Conservation (phyloP, 2,797 vertebrate genomes). For the Ptychobarbus kaznakovi region DNA sequence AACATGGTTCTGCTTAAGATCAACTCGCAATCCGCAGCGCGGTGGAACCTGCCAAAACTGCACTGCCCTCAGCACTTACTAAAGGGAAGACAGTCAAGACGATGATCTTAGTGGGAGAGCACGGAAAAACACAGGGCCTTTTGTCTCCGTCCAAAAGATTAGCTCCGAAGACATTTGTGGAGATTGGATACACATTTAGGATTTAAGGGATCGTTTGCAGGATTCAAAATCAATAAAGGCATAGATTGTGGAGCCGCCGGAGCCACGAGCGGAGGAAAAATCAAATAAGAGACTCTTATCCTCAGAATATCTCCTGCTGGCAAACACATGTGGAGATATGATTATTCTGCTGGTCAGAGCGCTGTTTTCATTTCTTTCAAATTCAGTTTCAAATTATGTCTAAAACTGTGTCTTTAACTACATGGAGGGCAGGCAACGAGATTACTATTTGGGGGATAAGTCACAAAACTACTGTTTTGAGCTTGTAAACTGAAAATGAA, state of each 20-base stretch:
- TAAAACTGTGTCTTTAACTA: constrained; percentile 29
- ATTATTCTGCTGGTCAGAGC: constrained; percentile 54
- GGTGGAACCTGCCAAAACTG: constrained; percentile 54
- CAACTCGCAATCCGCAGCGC: constrained; percentile 61
- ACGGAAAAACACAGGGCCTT: constrained; percentile 60
- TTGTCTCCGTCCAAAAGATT: constrained; percentile 74
- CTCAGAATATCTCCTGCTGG: constrained; percentile 44
- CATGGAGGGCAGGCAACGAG: background rate
- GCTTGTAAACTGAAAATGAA: constrained; percentile 52
- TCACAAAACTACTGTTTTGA: constrained; percentile 1
- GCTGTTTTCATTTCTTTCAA: constrained; percentile 33
- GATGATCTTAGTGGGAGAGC: constrained; percentile 56
- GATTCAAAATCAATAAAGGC: constrained; percentile 75
- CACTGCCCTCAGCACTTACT: constrained; percentile 60
- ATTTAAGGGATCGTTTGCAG: constrained; percentile 67
- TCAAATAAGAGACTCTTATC: constrained; percentile 64
- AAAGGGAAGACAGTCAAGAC: constrained; percentile 63
- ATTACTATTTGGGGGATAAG: constrained; percentile 6
- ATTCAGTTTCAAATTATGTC: constrained; percentile 39
- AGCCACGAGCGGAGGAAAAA: constrained; percentile 65
- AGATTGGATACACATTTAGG: constrained; percentile 69
- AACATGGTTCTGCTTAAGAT: constrained; percentile 74
- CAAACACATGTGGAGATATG: constrained; percentile 43
- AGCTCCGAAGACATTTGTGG: constrained; percentile 67
- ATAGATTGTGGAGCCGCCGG: constrained; percentile 62